phyloP scores from a whole-genome alignment of 2,888 invertebrate species.

The Byasa hedistus region DNA sequence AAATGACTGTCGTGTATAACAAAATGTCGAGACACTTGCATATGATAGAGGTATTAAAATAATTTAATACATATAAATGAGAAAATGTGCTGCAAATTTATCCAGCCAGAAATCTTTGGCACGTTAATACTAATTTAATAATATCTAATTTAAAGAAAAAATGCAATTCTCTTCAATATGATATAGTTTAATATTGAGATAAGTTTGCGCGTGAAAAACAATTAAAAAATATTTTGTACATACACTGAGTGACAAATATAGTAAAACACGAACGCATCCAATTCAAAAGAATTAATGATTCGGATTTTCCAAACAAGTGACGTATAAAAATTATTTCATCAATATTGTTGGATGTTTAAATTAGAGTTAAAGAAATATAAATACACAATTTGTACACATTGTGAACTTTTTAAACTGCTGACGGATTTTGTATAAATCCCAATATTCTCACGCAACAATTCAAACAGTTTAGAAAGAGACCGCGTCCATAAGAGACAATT shows the following conservation, averaged over 20 bases:
- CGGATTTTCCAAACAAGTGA: too few species aligned
- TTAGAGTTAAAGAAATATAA: background rate
- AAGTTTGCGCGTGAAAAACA: background rate
- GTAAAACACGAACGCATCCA: too few species aligned
- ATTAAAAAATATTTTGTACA: background rate
- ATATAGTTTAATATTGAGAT: background rate
- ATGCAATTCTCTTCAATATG: background rate
- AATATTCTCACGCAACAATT: background rate
- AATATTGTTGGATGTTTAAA: too few species aligned
- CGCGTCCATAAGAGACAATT: background rate
- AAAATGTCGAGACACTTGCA: background rate
- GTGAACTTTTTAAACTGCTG: background rate
- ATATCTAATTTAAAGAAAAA: too few species aligned
- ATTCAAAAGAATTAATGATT: too few species aligned
- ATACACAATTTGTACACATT: background rate
- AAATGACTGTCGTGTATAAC: background rate
- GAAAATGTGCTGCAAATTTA: background rate
- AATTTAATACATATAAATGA: background rate
- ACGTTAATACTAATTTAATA: slow-evolving; percentile 3
- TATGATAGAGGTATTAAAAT: background rate
- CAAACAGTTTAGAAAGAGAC: background rate
- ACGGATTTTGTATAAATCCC: background rate
- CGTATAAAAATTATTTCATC: too few species aligned
- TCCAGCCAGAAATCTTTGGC: slow-evolving; percentile 8
- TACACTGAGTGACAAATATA: too few species aligned